Evolutionary conservation across 2,113 vertebrate genomes (phyloP), one percentile per base, ranked within the genome.

Genomic region (Tragelaphus buxtoni): DNA sequence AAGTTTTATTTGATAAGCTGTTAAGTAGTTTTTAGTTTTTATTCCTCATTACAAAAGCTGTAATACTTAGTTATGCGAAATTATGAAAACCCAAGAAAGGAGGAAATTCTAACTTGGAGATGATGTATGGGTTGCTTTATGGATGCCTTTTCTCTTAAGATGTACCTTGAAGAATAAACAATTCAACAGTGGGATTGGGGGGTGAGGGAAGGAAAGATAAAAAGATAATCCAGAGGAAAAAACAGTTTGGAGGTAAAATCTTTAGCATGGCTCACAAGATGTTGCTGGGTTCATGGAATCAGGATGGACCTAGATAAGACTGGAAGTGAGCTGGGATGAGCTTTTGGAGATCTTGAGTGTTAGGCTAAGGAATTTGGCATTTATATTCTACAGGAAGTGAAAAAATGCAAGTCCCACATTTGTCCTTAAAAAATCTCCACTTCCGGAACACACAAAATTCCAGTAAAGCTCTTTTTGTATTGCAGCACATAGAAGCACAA

Each of bases 381-480:
- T 87, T 84, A 61, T 92, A 88, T 76, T 93, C 80, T 81, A 22
- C 60, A 96, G 93, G 88, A 96, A 97, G 90, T 88, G 42, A 96
- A 80, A 77, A 80, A 97, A 85, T 49, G 65, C n/a, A 74, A 94
- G 83, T 86, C 83, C 86, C 58, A 89, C 56, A 88, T 96, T 96
- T 97, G 94, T 96, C 49, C 87, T 95, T 94, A 77, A 94, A 95
- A 94, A 96, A 56, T 74, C 63, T 86, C 95, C 82, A 16, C 89
- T 97, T 94, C 86, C 35, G 26, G 95, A 97, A 87, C 92, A 95
- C 55, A 93, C 2, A 24, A 85, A 96, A 94, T 96, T 97, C 97
- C 97, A 83, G 95, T 96, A 83, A 93, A 63, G 94, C 28, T 84
- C 81, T 83, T 77, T 95, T 79, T 91, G 63, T 51, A n/a, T 35